Base-by-base conservation (phyloP, 2,797 vertebrate genomes). In the Morelia viridis region DNA sequence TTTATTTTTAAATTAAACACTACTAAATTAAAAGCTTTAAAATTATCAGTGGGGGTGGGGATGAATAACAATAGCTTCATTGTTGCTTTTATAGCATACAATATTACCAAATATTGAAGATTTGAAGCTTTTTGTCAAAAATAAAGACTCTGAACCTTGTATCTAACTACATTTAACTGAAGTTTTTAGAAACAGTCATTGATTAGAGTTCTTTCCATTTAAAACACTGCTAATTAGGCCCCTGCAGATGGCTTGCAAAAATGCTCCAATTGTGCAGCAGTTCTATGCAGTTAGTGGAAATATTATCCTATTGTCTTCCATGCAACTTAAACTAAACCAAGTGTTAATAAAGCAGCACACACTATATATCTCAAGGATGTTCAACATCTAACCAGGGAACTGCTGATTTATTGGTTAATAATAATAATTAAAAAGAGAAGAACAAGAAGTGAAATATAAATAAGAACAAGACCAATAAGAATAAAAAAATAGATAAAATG, bases 21-120 rank as follows among this genome's bases (percentile, higher is more conserved):
- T 87, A 41, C 31, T 91, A 62, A 91, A 26, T 87, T 76, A 60
- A 91, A 87, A 91, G 90, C 56, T 76, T 60, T 76, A 91, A 76
- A 50, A 17, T 35, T 57, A 87, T 91, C 15, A 60, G 17, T 53
- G 53, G 35, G 41, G 22, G 87, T 87, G 64, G n/a, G 57, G n/a
- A 35, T 61, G 57, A 61, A 86, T 87, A 61, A 87, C 87, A 91
- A 10, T n/a, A 68, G 85, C 9, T 56, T 10, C 6, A 91, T 53
- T 71, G 19, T 57, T 91, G 41, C 9, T 24, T n/a, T 84, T 92
- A 4, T 35, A 35, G n/a, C 62, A 35, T 68, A 19, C 12, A 64
- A 24, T 31, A n/a, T 84, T 91, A 56, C 19, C 46, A 62, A 87
- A 56, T 15, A 88, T 60, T 46, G 22, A 57, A 12, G 8, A 1